Evolutionary conservation across 2,888 invertebrate genomes (phyloP), one percentile per base, ranked within the genome.

Genomic region (Eledone cirrhosa): DNA sequence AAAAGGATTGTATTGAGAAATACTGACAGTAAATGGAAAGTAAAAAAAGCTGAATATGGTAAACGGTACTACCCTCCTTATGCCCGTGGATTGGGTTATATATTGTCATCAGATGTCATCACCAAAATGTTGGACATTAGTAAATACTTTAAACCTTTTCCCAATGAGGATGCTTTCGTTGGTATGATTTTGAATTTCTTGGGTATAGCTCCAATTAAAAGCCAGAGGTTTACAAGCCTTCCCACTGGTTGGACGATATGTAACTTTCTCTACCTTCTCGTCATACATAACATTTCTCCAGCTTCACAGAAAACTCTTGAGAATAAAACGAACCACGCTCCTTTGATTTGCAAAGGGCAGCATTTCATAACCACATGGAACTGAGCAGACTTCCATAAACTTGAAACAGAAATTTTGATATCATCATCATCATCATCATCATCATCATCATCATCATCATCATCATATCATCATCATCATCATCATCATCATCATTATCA

Each of bases 121-220:
- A 47, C 80, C 22, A 81, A 80, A 76, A 78, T 90, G 29, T 82
- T 87, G 14, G 78, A 84, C n/a, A 80, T 82, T 27, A 85, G 87
- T 78, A 69, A 75, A n/a, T 84, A 83, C 78, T 79, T 87, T 16
- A 77, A 77, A 77, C 86, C 87, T 1, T 88, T 90, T 81, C 86
- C 90, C 7, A 89, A 88, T 78, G 90, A 90, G 81, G 90, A 90
- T 82, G 90, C 90, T 8, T 90, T 87, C 81, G 81, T 90, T 3
- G 90, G 90, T 1, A 84, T 88, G 14, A 81, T 90, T 31, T 81
- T 88, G 19, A 80, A 87, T 33, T 78, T 80, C 13, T 76, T 87
- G n/a, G 86, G 85, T 2, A 81, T 90, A 14, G 67, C 81, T 11
- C 89, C 90, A 3, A 78, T 83, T 1, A 79, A 84, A 78, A 90